Base-by-base conservation (phyloP, 2,888 invertebrate species). In the Tetheella fluctuosa region DNA sequence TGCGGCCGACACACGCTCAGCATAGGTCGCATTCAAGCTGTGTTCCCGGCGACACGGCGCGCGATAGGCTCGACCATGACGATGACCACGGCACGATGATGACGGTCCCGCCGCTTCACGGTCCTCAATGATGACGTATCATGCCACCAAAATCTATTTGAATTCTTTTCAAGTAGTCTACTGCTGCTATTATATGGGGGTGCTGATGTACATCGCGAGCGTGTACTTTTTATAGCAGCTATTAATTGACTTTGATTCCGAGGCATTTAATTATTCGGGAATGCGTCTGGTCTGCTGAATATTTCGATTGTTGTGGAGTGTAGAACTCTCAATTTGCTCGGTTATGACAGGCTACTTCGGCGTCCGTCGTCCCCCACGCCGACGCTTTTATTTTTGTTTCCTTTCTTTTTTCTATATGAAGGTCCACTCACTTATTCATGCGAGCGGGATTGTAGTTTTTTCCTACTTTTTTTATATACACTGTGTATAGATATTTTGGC, bases 361-460 rank as follows among this genome's bases (percentile, higher is more conserved):
- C 69, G 67, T 68, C 65, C 69, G 64, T 63, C 67, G 64, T 23
- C 70, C 81, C 80, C 78, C 73, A 74, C 75, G 75, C 73, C 65
- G 68, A 66, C 78, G 72, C 76, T 82, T 85, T 79, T 81, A 74
- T 82, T 89, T 34, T 85, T 84, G 84, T 88, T 86, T 79, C 81
- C 77, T 86, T 81, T 78, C 80, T 86, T 90, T 88, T 90, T 90
- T 89, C 83, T 88, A 86, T 89, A 89, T 89, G 89, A 87, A 87
- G 85, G 89, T 89, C 86, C 88, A 86, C 90, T 91, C 90, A 91
- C 84, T 91, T 92, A 91, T 92, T 92, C 92, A 91, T 90, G 88
- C 88, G 89, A 86, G 85, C 87, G 89, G 89, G 85, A 91, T 90
- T 89, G 86, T 91, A 87, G 85, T 87, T 89, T 90, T 48, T 89